Evolutionary conservation across 2,797 vertebrate species (phyloP).

Genomic region (Poecile montanus): DNA sequence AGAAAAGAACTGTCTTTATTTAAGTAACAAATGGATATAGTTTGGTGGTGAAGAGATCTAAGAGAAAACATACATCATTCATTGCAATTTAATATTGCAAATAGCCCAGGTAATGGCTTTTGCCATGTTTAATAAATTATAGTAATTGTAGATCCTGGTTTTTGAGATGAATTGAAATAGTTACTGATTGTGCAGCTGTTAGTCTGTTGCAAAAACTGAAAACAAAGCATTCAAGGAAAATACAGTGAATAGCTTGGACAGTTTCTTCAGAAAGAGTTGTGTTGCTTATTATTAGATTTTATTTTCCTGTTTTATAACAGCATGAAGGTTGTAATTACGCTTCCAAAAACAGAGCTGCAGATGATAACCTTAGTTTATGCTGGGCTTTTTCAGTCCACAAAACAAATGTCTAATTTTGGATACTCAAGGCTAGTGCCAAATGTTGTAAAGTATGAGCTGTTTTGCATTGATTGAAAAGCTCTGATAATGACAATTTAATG

Average conservation of each 20-base stretch:
- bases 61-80: constrained; percentile 3
- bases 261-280: constrained; percentile 2
- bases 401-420: neutral
- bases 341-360: constrained; percentile 36
- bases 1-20: constrained; percentile 6
- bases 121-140: neutral
- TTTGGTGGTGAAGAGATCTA: constrained; percentile 19
- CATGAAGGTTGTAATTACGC: constrained; percentile 9
- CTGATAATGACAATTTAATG: neutral
- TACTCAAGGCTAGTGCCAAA: constrained; percentile 11
- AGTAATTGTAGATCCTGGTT: neutral
- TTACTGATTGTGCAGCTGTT: constrained; percentile 5
- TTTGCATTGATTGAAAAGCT: constrained; percentile 31
- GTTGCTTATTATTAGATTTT: constrained; percentile 1
- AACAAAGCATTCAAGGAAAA: constrained; percentile 11
- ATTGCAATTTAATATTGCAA: constrained; percentile 10
- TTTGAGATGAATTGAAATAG: neutral
- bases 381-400: constrained; percentile 20
- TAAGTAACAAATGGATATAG: constrained; percentile 7
- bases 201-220: neutral
- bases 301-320: constrained; percentile 33
- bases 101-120: neutral
- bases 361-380: neutral
- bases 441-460: neutral
- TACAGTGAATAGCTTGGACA: neutral